Conservation (phyloP, 1,140 invertebrate genomes). For the Solen grandis region DNA sequence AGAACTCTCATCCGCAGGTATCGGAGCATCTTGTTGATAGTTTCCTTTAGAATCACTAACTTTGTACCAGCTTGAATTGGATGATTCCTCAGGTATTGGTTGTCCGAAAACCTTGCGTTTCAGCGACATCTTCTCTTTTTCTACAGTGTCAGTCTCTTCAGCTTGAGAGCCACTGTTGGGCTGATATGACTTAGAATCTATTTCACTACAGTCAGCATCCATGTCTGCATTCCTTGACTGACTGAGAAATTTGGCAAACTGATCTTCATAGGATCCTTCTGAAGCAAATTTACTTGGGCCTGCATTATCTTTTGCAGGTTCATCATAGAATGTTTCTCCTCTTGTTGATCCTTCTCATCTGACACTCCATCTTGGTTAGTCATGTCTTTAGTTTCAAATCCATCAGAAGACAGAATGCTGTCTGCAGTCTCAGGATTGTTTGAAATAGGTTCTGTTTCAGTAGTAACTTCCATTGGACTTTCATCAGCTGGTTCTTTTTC, state of each 20-base stretch:
- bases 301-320: too few relatives aligned
- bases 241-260: background rate
- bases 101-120: background rate
- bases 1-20: constrained; percentile 28
- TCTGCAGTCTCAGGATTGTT: background rate
- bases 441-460: too few relatives aligned
- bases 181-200: too few relatives aligned
- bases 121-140: background rate
- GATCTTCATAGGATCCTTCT: background rate
- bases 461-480: background rate
- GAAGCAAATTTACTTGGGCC: too few relatives aligned
- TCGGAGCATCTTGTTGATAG: background rate
- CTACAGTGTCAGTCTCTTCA: background rate
- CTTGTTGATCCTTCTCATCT: background rate
- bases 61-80: constrained; percentile 48
- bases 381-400: background rate
- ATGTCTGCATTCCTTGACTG: too few relatives aligned
- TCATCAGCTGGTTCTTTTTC: background rate
- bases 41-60: constrained; percentile 16
- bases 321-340: too few relatives aligned
- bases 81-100: constrained; percentile 19
- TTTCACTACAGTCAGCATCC: background rate
- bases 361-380: background rate
- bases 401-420: background rate
- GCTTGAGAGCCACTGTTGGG: background rate